Conservation (phyloP, 2,797 vertebrate species). For the Squalus acanthias region DNA sequence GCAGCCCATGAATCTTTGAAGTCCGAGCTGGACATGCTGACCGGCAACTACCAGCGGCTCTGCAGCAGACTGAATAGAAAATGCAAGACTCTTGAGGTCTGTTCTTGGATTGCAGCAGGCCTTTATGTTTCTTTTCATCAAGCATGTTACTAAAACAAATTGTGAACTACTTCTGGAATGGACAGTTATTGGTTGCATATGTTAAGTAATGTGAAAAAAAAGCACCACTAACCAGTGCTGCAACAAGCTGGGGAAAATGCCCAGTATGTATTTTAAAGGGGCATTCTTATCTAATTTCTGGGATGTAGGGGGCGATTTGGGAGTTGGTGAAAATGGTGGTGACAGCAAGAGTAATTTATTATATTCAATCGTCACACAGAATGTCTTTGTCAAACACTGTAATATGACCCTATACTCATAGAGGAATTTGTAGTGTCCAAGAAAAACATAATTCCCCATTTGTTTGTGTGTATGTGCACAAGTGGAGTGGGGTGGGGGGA, state of each 20-base stretch:
- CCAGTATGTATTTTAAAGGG: neutral
- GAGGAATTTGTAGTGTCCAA: neutral
- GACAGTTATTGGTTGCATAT: neutral
- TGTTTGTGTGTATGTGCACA: neutral
- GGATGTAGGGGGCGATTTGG: neutral
- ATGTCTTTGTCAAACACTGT: neutral
- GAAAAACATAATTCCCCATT: neutral
- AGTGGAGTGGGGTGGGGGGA: neutral
- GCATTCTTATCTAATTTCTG: no score
- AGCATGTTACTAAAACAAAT: neutral
- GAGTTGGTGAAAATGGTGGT: neutral
- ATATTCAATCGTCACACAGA: neutral
- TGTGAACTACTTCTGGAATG: neutral
- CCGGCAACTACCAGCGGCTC: conserved; percentile 82
- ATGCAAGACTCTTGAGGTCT: conserved; percentile 89
- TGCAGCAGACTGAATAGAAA: conserved; percentile 91
- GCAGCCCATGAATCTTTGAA: conserved; percentile 83
- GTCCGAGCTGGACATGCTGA: conserved; percentile 80
- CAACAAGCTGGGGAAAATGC: neutral
- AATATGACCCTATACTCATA: neutral
- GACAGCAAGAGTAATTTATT: neutral
- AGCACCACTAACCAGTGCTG: no score
- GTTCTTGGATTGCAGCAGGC: conserved; percentile 39
- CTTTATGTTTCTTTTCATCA: neutral
- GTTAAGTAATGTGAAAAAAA: neutral